Base-by-base conservation (phyloP, 2,888 invertebrate species). In the Theristus sp. region DNA sequence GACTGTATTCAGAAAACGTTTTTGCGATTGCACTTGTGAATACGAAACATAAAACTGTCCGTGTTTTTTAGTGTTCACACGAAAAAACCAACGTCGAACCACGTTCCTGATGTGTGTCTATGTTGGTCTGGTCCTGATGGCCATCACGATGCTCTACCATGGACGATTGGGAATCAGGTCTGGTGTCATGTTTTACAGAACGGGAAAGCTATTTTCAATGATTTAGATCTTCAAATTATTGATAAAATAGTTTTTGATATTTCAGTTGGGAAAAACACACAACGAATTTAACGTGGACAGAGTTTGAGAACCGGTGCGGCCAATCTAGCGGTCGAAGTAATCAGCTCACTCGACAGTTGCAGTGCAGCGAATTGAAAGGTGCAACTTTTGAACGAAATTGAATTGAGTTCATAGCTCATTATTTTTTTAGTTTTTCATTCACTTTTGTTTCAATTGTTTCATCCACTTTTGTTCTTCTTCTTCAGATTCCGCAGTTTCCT, bases 321-420 rank as follows among this genome's bases (percentile, higher is more conserved):
- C 57, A n/a, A n/a, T n/a, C 62, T 27, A 58, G 54, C 26, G 60
- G 61, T 2, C 61, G 67, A 22, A 69, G 69, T 59, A 62, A 58
- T 56, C 30, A 29, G 24, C n/a, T 56, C 17, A 29, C 22, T 2
- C 29, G 53, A 22, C 70, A 69, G 60, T 62, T 63, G 22, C 60
- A 62, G 52, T 69, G 69, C 61, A 65, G 65, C 47, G 64, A 69
- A 55, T 57, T 69, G 56, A 69, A 69, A 64, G 69, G 67, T 66
- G 20, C 49, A 28, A n/a, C n/a, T n/a, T n/a, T n/a, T n/a, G n/a
- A n/a, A n/a, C n/a, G n/a, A n/a, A n/a, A n/a, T n/a, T n/a, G n/a
- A n/a, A n/a, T n/a, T n/a, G n/a, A n/a, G n/a, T n/a, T n/a, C n/a
- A n/a, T n/a, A n/a, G n/a, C n/a, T n/a, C n/a, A n/a, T n/a, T n/a